Evolutionary conservation across 1,140 invertebrate genomes (phyloP).

Genomic region (Philaenus spumarius): DNA sequence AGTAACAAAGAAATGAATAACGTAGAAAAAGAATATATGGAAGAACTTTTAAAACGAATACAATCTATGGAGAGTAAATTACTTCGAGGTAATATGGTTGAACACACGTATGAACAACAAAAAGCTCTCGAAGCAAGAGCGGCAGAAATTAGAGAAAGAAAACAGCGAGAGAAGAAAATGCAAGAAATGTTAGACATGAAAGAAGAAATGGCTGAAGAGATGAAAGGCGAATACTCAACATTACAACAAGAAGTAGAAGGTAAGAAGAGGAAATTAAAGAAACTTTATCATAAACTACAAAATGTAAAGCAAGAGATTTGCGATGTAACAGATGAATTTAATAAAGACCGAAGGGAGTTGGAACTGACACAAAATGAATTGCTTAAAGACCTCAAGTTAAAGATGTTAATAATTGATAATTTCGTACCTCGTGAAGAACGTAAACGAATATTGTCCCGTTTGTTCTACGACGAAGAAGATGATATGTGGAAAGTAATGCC

Average conservation of each 20-base stretch:
- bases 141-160: constrained; percentile 77
- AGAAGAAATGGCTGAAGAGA: constrained; percentile 80
- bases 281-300: constrained; percentile 58
- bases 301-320: constrained; percentile 60
- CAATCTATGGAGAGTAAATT: constrained; percentile 79
- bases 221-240: constrained; percentile 76
- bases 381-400: constrained; percentile 69
- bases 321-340: constrained; percentile 77
- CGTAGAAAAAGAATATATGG: constrained; percentile 24
- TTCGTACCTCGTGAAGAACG: constrained; percentile 92
- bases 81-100: constrained; percentile 80
- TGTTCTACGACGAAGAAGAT: constrained; percentile 80
- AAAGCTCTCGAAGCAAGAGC: constrained; percentile 70
- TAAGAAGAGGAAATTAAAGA: constrained; percentile 83
- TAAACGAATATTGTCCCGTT: constrained; percentile 67
- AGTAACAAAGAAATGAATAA: too few relatives aligned
- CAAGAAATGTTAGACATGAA: constrained; percentile 78
- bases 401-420: constrained; percentile 89
- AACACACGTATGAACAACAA: constrained; percentile 86
- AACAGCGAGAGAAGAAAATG: constrained; percentile 70
- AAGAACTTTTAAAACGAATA: constrained; percentile 40
- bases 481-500: constrained; percentile 68
- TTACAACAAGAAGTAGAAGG: constrained; percentile 88
- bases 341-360: constrained; percentile 68
- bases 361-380: constrained; percentile 75